phyloP scores from a whole-genome alignment of 2,113 vertebrate species.

The Bostrychus sinensis region DNA sequence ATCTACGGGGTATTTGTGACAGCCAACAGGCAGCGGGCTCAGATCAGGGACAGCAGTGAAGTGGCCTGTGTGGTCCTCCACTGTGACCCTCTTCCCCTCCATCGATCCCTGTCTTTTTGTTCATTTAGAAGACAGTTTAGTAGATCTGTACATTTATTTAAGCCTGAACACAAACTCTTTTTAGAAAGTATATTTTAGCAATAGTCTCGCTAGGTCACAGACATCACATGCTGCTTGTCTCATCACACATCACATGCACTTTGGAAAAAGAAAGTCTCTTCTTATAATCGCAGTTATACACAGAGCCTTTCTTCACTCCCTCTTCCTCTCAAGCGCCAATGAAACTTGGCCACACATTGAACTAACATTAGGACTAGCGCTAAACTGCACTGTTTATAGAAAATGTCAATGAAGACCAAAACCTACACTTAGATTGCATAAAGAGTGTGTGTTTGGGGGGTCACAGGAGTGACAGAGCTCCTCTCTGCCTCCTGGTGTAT shows the following conservation, averaged over 20 bases:
- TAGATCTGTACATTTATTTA: neutral
- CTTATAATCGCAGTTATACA: slow-evolving; percentile 27
- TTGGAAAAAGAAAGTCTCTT: slow-evolving; percentile 20
- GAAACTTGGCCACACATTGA: slow-evolving; percentile 34
- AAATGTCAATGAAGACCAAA: slow-evolving; percentile 56
- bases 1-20: slow-evolving; percentile 63
- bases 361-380: slow-evolving; percentile 35
- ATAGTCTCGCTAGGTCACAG: slow-evolving; percentile 28
- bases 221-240: slow-evolving; percentile 51
- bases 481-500: slow-evolving; percentile 59
- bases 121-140: neutral
- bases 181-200: neutral
- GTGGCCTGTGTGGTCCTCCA: slow-evolving; percentile 57
- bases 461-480: slow-evolving; percentile 40
- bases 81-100: slow-evolving; percentile 1
- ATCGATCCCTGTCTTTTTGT: slow-evolving; percentile 1
- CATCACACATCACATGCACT: slow-evolving; percentile 45
- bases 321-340: slow-evolving; percentile 15
- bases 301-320: slow-evolving; percentile 25
- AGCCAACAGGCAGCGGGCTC: slow-evolving; percentile 59
- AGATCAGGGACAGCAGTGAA: slow-evolving; percentile 72
- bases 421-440: slow-evolving; percentile 70
- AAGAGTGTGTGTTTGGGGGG: slow-evolving; percentile 15
- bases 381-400: slow-evolving; percentile 48
- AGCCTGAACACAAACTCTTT: neutral